Base-by-base conservation (phyloP, 2,888 invertebrate genomes). In the Amiota communis region DNA sequence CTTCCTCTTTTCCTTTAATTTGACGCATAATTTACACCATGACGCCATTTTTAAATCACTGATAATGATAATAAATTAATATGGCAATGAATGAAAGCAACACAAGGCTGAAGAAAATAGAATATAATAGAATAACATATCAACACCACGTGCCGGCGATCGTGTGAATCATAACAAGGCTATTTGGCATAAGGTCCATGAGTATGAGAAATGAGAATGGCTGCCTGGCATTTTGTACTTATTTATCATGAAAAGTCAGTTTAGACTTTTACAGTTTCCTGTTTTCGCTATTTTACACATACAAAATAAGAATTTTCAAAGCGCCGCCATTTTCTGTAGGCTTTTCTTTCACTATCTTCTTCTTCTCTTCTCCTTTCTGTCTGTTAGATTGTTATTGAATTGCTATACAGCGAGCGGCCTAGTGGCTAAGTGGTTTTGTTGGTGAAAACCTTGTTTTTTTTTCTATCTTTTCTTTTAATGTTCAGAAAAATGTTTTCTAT, bases 51-150 rank as follows among this genome's bases (percentile, higher is more conserved):
- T 81, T 81, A 84, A 85, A 84, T 85, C 81, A 81, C 81, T 81
- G 85, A 85, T 84, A 84, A 84, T 85, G 85, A 85, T 84, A 82
- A 84, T 84, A 84, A 85, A 84, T 84, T 85, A 84, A 82, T 84
- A 81, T 79, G 76, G 80, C 79, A 75, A 36, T 36, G 36, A 36
- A 36, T 36, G 36, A 36, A 36, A 36, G 36, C 6, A 36, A 6
- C 36, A 36, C 8, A n/a, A n/a, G n/a, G n/a, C n/a, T n/a, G 36
- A 36, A 4, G 36, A 36, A 36, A 36, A 36, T 36, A 36, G 8
- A 36, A 36, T 36, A 23, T 23, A 23, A 23, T 23, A 6, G 6
- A 36, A 36, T 36, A 36, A 36, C 36, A 36, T 36, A 36, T 36
- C 36, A 36, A 61, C 53, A 20, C 61, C 46, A 36, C 63, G 17